Conservation (phyloP, 2,113 vertebrate species). For the Lathamus discolor region DNA sequence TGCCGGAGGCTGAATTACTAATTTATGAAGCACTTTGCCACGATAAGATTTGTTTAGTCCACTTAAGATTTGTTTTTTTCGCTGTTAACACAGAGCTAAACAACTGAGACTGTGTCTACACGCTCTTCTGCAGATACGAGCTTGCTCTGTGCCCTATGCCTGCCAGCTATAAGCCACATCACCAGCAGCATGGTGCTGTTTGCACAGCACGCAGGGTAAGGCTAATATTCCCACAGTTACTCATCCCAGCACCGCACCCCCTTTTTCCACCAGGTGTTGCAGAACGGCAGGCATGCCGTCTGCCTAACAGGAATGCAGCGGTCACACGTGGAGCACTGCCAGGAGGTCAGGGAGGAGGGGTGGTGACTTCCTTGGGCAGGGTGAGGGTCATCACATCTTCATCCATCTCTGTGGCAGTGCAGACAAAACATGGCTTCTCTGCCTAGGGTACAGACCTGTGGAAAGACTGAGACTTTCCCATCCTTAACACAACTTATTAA, state of each 20-base stretch:
- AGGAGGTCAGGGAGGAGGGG: not conserved
- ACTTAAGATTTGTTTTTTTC: conserved; percentile 4
- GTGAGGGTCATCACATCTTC: not conserved
- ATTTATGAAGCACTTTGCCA: conserved; percentile 56
- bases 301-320: not conserved
- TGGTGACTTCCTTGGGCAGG: not conserved
- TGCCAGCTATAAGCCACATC: not conserved
- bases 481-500: not conserved
- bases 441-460: not conserved
- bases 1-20: conserved; percentile 44
- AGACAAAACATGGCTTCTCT: not conserved
- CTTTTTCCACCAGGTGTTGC: not conserved
- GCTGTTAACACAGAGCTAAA: conserved; percentile 10
- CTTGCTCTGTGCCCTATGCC: not conserved
- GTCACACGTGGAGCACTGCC: not conserved
- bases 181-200: not conserved
- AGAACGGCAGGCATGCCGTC: not conserved
- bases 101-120: not conserved
- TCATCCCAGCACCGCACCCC: not conserved
- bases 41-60: conserved; percentile 30
- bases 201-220: not conserved
- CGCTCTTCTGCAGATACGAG: not conserved
- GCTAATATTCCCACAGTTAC: not conserved
- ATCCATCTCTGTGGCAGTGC: not conserved
- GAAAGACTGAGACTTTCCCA: rapidly evolving